Evolutionary conservation across 2,113 vertebrate species (phyloP).

Genomic region (Megalops atlanticus): DNA sequence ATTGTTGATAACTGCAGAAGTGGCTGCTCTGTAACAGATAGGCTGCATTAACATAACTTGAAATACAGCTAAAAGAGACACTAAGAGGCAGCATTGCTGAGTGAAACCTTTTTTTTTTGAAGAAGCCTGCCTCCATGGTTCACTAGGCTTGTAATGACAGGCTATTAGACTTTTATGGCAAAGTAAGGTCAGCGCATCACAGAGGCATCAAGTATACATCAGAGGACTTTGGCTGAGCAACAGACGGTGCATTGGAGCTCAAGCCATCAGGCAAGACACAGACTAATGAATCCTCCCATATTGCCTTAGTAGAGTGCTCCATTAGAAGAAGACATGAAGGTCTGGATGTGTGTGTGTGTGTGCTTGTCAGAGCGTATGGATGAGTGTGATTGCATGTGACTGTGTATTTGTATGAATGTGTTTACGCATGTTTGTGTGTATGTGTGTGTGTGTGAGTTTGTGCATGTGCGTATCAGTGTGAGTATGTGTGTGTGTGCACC

Average conservation of each 20-base stretch:
- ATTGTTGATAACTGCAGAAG: background rate
- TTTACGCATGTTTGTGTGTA: background rate
- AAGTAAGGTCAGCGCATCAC: background rate
- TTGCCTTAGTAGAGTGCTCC: no score
- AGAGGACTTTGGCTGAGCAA: no score
- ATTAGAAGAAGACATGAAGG: background rate
- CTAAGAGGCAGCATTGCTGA: background rate
- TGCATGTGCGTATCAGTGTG: background rate
- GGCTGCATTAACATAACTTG: background rate
- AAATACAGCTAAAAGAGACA: background rate
- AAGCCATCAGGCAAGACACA: no score
- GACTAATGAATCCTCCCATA: no score
- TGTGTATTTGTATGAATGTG: background rate
- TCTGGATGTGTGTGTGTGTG: background rate
- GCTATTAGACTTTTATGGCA: slow-evolving; percentile 11
- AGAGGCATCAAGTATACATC: background rate
- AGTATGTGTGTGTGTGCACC: background rate
- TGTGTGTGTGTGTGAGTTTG: slow-evolving; percentile 6
- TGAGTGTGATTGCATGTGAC: background rate
- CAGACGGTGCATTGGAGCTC: no score
- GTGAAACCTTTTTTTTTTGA: background rate
- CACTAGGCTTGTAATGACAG: background rate
- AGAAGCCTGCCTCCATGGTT: background rate
- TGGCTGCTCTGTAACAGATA: background rate
- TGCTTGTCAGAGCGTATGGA: no score